Base-by-base conservation (phyloP, 2,113 vertebrate species). In the Nettapus auritus region DNA sequence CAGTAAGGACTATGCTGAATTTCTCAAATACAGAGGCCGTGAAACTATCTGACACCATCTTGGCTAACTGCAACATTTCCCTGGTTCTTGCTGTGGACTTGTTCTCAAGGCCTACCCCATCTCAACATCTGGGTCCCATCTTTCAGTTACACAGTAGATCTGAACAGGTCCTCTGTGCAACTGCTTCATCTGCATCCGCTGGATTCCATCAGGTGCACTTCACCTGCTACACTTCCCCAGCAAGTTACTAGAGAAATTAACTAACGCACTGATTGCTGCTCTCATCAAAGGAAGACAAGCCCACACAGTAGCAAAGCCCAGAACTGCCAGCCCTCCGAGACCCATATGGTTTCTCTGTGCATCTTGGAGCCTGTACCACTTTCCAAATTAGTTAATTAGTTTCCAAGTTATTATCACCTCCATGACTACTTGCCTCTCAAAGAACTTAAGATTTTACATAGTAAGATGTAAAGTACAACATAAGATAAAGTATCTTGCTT, bases 1-100 rank as follows among this genome's bases (percentile, higher is more conserved):
- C 66, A 44, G 1, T 6, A 22, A 19, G 18, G 29, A 22, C 1
- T 0, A 22, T 23, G 22, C 18, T 28, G 0, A n/a, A n/a, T 15
- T n/a, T 66, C 31, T 52, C 42, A n/a, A 48, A 33, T 42, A 16
- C 2, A 11, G 50, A 31, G 31, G 40, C 42, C 34, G 22, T 34
- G 31, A 52, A 48, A 5, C 33, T 8, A 16, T 5, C 21, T 3
- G 3, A 28, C 15, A 38, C 6, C 25, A 34, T 3, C 9, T 0
- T 28, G 26, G 18, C 13, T 14, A 44, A 46, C 56, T 18, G 25
- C 36, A 53, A 29, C 31, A 21, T 6, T 29, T 17, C 25, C 38
- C 40, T 2, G 10, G 11, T 29, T 50, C 40, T 36, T 3, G 8
- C 11, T 59, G 16, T 22, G 59, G 59, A 25, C 12, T 10, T 0